Conservation (phyloP, 2,888 invertebrate genomes). For the Helleia helle region DNA sequence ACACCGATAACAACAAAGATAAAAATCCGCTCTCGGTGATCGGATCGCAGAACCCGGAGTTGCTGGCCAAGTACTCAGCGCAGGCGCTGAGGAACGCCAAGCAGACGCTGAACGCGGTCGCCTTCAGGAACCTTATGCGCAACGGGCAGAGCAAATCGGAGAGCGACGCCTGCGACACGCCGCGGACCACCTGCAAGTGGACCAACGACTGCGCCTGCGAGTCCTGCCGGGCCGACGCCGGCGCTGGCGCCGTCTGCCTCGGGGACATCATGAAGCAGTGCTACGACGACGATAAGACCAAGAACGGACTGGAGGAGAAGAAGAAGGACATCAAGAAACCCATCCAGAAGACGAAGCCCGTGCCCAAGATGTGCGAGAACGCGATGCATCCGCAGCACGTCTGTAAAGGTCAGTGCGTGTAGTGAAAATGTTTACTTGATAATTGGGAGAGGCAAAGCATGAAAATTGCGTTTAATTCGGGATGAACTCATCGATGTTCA, state of each 20-base stretch:
- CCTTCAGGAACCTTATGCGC: conserved; percentile 46
- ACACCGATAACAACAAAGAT: conserved; percentile 21
- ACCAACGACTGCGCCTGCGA: conserved; percentile 54
- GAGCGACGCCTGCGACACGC: conserved; percentile 52
- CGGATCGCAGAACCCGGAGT: conserved; percentile 42
- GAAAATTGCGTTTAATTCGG: too few relatives aligned
- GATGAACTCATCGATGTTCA: too few relatives aligned
- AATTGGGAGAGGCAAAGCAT: too few relatives aligned
- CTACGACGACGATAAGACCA: conserved; percentile 31
- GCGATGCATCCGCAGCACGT: conserved; percentile 55
- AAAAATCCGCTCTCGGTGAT: conserved; percentile 28
- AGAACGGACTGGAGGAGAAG: conserved; percentile 29
- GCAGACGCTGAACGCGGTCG: conserved; percentile 53
- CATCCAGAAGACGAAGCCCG: conserved; percentile 35
- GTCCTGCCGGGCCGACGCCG: conserved; percentile 41
- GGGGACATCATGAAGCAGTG: conserved; percentile 46
- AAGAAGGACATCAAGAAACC: conserved; percentile 34
- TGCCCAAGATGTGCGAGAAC: conserved; percentile 52
- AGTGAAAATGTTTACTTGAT: too few relatives aligned
- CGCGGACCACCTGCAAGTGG: conserved; percentile 55
- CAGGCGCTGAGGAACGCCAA: conserved; percentile 55
- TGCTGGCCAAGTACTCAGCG: conserved; percentile 55
- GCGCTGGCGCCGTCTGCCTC: conserved; percentile 33
- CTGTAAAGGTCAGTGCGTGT: conserved; percentile 52
- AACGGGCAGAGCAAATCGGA: conserved; percentile 53